Percentiles rank a stretch among this genome's conserved stretches.
Evolutionary conservation across 2,888 invertebrate species (phyloP).

Genomic region (Melolontha melolontha): DNA sequence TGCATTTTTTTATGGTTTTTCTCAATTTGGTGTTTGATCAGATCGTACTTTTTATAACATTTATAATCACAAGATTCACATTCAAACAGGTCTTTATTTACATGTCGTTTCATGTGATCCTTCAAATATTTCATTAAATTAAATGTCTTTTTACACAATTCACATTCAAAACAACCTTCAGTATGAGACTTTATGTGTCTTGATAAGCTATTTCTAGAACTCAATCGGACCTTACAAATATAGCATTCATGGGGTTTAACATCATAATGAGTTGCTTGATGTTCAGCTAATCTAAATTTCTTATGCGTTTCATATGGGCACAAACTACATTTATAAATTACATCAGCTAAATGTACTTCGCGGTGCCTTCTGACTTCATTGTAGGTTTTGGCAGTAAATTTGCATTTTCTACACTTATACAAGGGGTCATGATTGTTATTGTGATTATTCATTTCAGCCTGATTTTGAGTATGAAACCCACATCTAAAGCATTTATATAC

Average conservation of each 20-base stretch:
- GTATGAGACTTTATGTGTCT: constrained; percentile 18
- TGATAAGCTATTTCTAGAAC: constrained; percentile 7
- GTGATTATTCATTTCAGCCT: constrained; percentile 3
- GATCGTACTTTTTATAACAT: constrained; percentile 18
- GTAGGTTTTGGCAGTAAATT: constrained; percentile 17
- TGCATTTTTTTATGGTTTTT: constrained; percentile 26
- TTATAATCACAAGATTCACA: constrained; percentile 16
- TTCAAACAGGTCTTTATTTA: constrained; percentile 18
- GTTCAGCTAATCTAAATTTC: constrained; percentile 15
- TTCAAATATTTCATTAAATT: constrained; percentile 20
- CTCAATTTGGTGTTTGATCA: constrained; percentile 19
- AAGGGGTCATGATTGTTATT: constrained; percentile 2
- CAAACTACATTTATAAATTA: constrained; percentile 6
- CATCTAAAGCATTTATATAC: not conserved
- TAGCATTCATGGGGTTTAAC: constrained; percentile 21
- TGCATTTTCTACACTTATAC: constrained; percentile 18
- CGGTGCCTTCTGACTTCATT: constrained; percentile 18
- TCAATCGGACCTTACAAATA: constrained; percentile 18
- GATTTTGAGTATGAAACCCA: constrained; percentile 1
- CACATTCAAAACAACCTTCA: constrained; percentile 8
- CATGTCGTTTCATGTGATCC: constrained; percentile 22
- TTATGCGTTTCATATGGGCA: constrained; percentile 17
- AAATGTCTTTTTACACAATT: constrained; percentile 14
- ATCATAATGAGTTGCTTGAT: constrained; percentile 20
- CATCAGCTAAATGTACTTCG: constrained; percentile 11